phyloP scores from a whole-genome alignment of 37 sponge, comb jelly and placozoan species.

The Spongia lamella region DNA sequence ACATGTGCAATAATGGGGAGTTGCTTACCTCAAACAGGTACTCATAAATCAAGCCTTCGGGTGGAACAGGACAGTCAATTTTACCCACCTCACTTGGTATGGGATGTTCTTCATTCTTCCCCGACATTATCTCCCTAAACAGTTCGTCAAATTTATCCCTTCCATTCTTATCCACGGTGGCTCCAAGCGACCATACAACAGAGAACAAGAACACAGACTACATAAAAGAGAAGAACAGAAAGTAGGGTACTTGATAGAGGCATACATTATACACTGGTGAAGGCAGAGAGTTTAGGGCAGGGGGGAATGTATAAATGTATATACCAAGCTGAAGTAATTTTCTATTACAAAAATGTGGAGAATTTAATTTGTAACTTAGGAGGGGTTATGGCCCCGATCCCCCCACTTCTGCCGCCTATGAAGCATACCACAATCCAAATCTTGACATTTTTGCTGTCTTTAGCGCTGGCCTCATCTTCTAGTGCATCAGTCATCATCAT shows the following conservation, averaged over 20 bases:
- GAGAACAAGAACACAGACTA: constrained; percentile 84
- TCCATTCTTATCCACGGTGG: constrained; percentile 72
- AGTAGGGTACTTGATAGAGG: not conserved
- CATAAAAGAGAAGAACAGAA: not conserved
- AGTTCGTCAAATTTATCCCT: constrained; percentile 82
- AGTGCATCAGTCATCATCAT: constrained; percentile 74
- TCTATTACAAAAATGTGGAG: not conserved
- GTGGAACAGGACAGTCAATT: constrained; percentile 89
- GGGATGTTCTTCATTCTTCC: constrained; percentile 55
- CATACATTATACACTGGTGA: not conserved
- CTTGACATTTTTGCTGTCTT: constrained; percentile 76
- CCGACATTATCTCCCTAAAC: constrained; percentile 72
- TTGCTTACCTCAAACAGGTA: constrained; percentile 84
- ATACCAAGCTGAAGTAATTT: not conserved
- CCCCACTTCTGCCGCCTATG: not conserved
- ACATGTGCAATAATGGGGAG: not conserved
- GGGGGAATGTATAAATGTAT: not conserved
- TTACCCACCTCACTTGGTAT: constrained; percentile 75
- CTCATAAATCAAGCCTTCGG: constrained; percentile 86
- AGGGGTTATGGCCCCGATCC: not conserved
- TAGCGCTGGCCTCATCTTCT: constrained; percentile 59
- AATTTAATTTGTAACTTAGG: not conserved
- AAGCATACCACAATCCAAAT: constrained; percentile 60
- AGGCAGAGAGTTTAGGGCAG: not conserved
- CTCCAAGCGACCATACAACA: constrained; percentile 90